These are phyloP conservation scores for Mormyrus lacerda DNA, from an alignment of 2,113 vertebrate genomes.

Conservation along the genomic window DNA sequence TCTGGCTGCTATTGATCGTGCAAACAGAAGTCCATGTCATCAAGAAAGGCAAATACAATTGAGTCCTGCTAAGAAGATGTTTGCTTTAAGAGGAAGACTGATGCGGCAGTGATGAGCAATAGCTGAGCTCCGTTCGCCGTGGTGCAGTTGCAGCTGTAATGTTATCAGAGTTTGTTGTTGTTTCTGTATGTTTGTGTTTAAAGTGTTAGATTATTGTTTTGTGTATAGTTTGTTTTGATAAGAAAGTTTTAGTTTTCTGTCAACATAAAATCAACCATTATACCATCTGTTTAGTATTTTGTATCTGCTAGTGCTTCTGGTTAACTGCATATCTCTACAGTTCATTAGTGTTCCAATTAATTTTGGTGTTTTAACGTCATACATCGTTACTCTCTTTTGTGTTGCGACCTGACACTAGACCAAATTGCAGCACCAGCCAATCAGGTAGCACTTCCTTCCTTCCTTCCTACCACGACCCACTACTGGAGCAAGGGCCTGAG, in stretches of 20 bases:
- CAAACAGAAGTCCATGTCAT: not conserved
- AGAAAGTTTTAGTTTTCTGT: not conserved
- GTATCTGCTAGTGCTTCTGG: not conserved
- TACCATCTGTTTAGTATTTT: not conserved
- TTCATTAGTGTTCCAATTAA: not conserved
- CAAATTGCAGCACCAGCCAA: not conserved
- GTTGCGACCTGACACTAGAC: not conserved
- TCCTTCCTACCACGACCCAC: not conserved
- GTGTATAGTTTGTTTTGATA: not conserved
- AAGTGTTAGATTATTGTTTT: not conserved
- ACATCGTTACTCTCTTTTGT: not conserved
- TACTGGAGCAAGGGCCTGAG: not conserved
- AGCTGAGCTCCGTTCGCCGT: not conserved
- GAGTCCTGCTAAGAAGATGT: not conserved
- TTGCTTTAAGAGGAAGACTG: not conserved
- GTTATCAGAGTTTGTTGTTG: not conserved
- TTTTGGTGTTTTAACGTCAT: not conserved
- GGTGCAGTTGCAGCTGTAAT: not conserved
- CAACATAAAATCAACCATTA: not conserved
- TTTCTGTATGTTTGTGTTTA: not conserved
- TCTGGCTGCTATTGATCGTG: not conserved
- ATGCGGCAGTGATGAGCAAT: not conserved
- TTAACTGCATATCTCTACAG: not conserved
- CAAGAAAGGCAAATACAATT: not conserved
- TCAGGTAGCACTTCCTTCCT: not conserved